Evolutionary conservation across 2,113 vertebrate species (phyloP).

Genomic region (Synodontis membranacea): DNA sequence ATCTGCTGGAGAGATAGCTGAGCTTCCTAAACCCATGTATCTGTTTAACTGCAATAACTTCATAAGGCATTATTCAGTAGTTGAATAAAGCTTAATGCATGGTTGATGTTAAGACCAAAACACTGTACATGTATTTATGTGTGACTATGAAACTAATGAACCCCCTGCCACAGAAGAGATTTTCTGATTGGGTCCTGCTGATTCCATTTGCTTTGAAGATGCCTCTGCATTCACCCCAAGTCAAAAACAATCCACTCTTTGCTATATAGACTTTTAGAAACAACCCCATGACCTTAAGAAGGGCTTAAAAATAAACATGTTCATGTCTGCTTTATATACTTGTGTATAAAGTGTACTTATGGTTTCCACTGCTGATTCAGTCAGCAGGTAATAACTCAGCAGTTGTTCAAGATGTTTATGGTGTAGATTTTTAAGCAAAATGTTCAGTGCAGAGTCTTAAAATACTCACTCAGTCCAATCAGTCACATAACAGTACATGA

Average conservation of each 20-base stretch:
- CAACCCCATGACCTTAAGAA: background rate
- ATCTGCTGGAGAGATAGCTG: background rate
- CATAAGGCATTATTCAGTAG: background rate
- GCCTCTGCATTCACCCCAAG: background rate
- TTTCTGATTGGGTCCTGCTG: background rate
- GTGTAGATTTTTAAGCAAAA: background rate
- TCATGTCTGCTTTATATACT: no score
- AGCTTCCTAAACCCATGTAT: background rate
- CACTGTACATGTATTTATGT: background rate
- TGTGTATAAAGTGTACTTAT: background rate
- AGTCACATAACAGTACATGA: constrained; percentile 94
- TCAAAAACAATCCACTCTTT: background rate
- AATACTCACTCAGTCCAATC: constrained; percentile 89
- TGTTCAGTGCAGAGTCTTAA: background rate
- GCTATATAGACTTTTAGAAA: background rate
- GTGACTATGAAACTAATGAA: background rate
- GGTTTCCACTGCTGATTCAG: background rate
- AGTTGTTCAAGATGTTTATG: background rate
- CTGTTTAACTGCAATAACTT: background rate
- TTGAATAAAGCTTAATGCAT: background rate
- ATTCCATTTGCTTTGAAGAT: constrained; percentile 15
- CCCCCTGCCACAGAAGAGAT: background rate
- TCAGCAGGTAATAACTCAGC: background rate
- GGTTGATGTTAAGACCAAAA: background rate
- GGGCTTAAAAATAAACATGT: background rate